Base-by-base conservation (phyloP, 1,140 invertebrate genomes). In the Musca domestica region DNA sequence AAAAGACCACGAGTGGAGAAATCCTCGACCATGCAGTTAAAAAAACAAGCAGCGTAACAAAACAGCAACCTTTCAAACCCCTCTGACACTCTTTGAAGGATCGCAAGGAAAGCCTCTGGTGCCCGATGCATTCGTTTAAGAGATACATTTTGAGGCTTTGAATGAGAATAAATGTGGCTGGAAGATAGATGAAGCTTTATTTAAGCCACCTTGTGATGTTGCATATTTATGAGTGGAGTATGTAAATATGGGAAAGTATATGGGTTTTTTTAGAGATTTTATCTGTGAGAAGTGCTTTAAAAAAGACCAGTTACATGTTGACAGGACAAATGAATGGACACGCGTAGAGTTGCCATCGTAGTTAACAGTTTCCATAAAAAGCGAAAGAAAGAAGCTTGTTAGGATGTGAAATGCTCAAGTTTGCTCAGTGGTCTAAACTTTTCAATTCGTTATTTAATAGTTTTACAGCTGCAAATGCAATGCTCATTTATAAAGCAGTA, bases 171-270 rank as follows among this genome's bases (percentile, higher is more conserved):
- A 49, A 30, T 12, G 41, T 52, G 22, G n/a, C 22, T 7, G 22
- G 25, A 25, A 30, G 46, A 30, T 48, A 49, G 64, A 66, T 30
- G 46, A 27, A 51, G 64, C 23, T 47, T 25, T 64, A 64, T 34
- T 47, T 47, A 47, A 64, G 63, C 63, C 46, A 64, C 63, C 41
- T 22, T 47, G 41, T 49, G 47, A 7, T 51, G 47, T 66, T 66
- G 64, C 64, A 66, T 66, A 66, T 66, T 66, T 66, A 66, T 66
- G 64, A 15, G 25, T 25, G 46, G 17, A 52, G 6, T 30, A 46
- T 46, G 20, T 25, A 47, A 65, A 65, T 48, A 65, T 14, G 3
- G 61, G 7, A 9, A 10, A 4, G 17, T 51, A 52, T 22, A 12
- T 34, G n/a, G 7, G 14, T 30, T 65, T 64, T 64, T 52, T 52